These are phyloP conservation scores for Brachyistius frenatus DNA, from an alignment of 2,113 vertebrate species.

Conservation along the genomic window DNA sequence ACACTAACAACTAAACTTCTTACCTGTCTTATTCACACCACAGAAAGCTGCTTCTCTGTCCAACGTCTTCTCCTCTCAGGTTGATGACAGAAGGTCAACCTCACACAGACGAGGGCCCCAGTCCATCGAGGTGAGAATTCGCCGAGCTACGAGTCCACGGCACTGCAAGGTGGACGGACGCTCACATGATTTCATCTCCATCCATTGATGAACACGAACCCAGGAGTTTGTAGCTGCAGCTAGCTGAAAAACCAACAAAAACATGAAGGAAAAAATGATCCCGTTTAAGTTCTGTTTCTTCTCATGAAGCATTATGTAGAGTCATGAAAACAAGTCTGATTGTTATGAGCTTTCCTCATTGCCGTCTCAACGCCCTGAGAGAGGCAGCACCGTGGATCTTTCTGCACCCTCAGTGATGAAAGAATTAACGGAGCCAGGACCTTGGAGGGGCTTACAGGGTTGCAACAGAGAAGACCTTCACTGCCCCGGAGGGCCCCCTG, in stretches of 20 bases:
- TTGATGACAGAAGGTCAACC: constrained; percentile 39
- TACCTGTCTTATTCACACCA: constrained; percentile 54
- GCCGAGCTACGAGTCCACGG: constrained; percentile 36
- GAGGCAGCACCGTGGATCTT: constrained; percentile 9
- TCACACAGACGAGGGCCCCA: constrained; percentile 47
- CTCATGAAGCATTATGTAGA: neutral
- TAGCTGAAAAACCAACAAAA: constrained; percentile 20
- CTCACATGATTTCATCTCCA: constrained; percentile 67
- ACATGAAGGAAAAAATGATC: neutral
- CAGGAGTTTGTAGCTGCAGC: constrained; percentile 1
- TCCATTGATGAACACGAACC: constrained; percentile 52
- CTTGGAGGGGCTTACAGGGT: neutral
- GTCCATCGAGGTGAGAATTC: constrained; percentile 54
- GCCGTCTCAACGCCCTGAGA: neutral
- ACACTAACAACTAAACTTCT: neutral
- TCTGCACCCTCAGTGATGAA: constrained; percentile 8
- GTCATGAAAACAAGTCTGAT: no score
- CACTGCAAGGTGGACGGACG: neutral
- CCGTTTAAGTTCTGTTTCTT: no score
- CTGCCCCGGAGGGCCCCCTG: neutral
- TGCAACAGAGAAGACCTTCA: neutral
- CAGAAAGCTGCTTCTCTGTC: constrained; percentile 17
- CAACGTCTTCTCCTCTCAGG: constrained; percentile 46
- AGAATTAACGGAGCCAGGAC: constrained; percentile 10
- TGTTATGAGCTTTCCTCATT: no score